phyloP scores from a whole-genome alignment of 2,888 invertebrate genomes.

The Lydus trimaculatus region DNA sequence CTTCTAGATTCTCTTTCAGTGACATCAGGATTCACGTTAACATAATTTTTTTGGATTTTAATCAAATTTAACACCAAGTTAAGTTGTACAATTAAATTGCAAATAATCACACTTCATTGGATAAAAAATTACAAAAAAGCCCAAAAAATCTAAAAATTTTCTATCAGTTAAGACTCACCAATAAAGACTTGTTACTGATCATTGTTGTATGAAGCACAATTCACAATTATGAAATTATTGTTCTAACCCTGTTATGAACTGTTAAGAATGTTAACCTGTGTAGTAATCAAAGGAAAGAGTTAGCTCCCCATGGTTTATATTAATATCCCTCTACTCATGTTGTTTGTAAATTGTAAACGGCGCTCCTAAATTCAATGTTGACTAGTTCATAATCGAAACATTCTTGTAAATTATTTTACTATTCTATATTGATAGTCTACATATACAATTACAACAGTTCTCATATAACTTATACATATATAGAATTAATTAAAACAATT shows the following conservation, averaged over 20 bases:
- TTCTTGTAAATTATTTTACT: conserved; percentile 33
- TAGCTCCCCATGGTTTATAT: background rate
- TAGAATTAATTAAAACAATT: background rate
- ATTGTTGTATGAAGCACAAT: background rate
- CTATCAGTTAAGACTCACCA: background rate
- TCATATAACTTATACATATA: background rate
- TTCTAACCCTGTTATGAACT: background rate
- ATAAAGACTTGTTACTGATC: background rate
- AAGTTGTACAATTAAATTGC: too few species aligned
- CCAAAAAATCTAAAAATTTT: too few species aligned
- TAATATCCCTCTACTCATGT: conserved; percentile 25
- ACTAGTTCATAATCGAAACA: conserved; percentile 52
- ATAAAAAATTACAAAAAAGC: too few species aligned
- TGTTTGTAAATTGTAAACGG: conserved; percentile 36
- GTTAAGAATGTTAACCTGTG: background rate
- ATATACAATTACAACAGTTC: background rate
- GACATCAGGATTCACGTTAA: too few species aligned
- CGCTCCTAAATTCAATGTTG: conserved; percentile 54
- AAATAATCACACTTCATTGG: too few species aligned
- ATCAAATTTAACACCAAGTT: too few species aligned
- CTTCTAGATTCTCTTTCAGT: too few species aligned
- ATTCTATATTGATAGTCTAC: conserved; percentile 25
- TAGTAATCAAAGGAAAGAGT: background rate
- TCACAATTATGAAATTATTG: conserved; percentile 10
- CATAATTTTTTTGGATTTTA: too few species aligned